Conservation (phyloP, 2,888 invertebrate species). For the Panopea generosa region DNA sequence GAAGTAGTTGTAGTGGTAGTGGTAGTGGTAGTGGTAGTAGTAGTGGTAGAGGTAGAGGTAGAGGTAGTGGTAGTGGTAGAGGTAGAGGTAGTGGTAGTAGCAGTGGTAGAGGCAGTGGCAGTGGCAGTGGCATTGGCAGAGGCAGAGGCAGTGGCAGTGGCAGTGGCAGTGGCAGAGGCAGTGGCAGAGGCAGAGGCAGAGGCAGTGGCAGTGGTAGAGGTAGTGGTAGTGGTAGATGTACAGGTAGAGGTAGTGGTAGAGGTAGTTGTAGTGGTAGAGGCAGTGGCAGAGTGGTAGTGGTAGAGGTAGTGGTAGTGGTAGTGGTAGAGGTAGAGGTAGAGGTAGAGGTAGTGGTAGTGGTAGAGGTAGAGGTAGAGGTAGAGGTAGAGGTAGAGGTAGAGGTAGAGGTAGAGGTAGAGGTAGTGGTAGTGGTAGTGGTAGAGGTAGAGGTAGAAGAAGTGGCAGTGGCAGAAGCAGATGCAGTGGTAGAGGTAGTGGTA, state of each 20-base stretch:
- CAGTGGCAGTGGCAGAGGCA: background rate
- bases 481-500: too few relatives aligned
- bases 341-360: too few relatives aligned
- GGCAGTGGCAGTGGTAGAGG: background rate
- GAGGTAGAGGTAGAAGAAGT: background rate
- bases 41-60: too few relatives aligned
- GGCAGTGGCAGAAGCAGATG: too few relatives aligned
- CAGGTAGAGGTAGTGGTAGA: background rate
- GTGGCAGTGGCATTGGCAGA: background rate
- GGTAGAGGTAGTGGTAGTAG: too few relatives aligned
- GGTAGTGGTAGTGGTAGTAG: too few relatives aligned
- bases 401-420: conserved; percentile 1
- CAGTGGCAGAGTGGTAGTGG: background rate
- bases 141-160: background rate
- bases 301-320: too few relatives aligned
- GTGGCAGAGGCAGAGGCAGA: too few relatives aligned
- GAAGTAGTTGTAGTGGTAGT: too few relatives aligned
- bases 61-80: too few relatives aligned
- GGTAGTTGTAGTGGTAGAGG: conserved; percentile 2
- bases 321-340: too few relatives aligned
- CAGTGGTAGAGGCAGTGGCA: too few relatives aligned
- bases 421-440: conserved; percentile 5
- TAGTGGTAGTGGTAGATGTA: background rate
- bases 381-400: conserved; percentile 1
- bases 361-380: background rate